A percentile compares a stretch with the other conserved stretches of the same genome.
These are phyloP conservation scores for Dryomyza anilis DNA, from an alignment of 2,888 invertebrate genomes.

Conservation along the genomic window DNA sequence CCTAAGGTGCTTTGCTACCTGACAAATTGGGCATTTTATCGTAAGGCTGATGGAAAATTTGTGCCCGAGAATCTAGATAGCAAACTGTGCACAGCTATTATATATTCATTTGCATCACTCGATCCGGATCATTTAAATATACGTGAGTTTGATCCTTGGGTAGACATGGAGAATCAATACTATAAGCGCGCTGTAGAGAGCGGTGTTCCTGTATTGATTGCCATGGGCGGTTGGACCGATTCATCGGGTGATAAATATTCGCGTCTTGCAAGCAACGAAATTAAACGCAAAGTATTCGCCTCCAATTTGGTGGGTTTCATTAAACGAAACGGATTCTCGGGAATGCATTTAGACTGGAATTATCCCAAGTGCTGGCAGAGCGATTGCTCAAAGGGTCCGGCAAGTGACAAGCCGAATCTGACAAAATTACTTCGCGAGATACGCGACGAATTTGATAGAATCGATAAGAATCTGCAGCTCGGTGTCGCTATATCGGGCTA, in stretches of 20 bases:
- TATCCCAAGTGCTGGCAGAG: conserved; percentile 95
- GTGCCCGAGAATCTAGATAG: conserved; percentile 84
- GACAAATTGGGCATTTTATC: conserved; percentile 88
- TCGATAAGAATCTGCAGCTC: conserved; percentile 67
- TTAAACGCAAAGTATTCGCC: conserved; percentile 73
- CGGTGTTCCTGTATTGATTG: conserved; percentile 71
- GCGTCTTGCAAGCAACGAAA: conserved; percentile 72
- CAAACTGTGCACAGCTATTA: conserved; percentile 82
- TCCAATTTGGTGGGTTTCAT: conserved; percentile 74
- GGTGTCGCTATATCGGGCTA: conserved; percentile 88
- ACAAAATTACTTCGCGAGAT: conserved; percentile 74
- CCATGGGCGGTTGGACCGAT: conserved; percentile 95
- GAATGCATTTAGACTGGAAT: conserved; percentile 92
- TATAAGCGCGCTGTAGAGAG: conserved; percentile 79
- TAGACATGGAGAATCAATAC: conserved; percentile 83
- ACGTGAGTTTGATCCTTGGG: conserved; percentile 85
- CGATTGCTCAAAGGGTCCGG: conserved; percentile 81
- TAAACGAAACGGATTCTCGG: conserved; percentile 77
- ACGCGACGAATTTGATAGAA: conserved; percentile 49
- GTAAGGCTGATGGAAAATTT: conserved; percentile 81
- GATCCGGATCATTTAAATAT: conserved; percentile 79
- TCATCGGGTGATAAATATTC: conserved; percentile 88
- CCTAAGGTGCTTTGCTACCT: conserved; percentile 80
- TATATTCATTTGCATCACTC: conserved; percentile 88
- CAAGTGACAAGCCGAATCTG: conserved; percentile 78